phyloP scores from a whole-genome alignment of 2,797 vertebrate species.

The Neomorphus geoffroyi region DNA sequence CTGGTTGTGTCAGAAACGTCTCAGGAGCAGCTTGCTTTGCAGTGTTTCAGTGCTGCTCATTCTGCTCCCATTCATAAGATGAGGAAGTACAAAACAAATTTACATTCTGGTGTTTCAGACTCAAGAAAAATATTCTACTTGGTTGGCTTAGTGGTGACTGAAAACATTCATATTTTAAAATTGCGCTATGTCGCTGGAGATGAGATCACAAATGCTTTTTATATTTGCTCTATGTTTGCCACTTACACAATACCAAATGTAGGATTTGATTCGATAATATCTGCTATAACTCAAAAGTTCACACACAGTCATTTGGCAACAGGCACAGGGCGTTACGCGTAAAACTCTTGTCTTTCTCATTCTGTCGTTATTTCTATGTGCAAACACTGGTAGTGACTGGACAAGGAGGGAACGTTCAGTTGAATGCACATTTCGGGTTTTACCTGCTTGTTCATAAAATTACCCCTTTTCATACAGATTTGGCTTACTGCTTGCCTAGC shows the following conservation, averaged over 20 bases:
- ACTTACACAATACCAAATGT: not conserved
- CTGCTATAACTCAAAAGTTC: not conserved
- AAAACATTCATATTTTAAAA: not conserved
- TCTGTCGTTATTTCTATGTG: not conserved
- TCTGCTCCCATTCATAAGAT: not conserved
- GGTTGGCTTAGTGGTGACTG: not conserved
- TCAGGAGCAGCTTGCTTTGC: conserved; percentile 27
- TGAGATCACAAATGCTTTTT: not conserved
- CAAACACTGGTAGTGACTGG: not conserved
- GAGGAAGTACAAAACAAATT: not conserved
- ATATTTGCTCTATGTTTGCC: not conserved
- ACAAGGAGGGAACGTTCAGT: not conserved
- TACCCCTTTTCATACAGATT: not conserved
- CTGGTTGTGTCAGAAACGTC: conserved; percentile 26
- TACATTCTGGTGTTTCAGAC: not conserved
- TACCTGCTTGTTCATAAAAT: not conserved
- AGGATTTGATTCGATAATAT: not conserved
- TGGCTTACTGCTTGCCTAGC: not conserved
- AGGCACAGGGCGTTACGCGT: not conserved
- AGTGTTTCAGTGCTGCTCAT: conserved; percentile 1
- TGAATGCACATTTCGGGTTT: not conserved
- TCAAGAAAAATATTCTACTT: not conserved
- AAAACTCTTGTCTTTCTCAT: not conserved
- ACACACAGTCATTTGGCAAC: not conserved
- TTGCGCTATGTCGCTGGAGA: not conserved